A percentile compares a stretch with the other conserved stretches of the same genome.
Evolutionary conservation across 2,888 invertebrate species (phyloP).

Genomic region (Nowickia ferox): DNA sequence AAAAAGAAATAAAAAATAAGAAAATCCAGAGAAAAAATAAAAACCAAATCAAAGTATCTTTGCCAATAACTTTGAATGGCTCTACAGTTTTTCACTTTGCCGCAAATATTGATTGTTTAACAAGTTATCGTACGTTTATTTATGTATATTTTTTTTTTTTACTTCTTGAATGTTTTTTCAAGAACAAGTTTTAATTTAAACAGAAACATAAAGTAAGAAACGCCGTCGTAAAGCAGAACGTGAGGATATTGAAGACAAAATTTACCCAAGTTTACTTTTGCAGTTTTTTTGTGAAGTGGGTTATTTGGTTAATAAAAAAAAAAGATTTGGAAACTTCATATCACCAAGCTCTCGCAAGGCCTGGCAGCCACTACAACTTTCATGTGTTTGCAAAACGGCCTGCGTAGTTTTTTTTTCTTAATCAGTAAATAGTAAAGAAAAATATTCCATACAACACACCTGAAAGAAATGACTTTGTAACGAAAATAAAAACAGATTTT

Average conservation of each 20-base stretch:
- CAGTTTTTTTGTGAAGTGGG: slow-evolving; percentile 67
- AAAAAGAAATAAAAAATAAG: neutral
- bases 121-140: slow-evolving; percentile 43
- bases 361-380: slow-evolving; percentile 1
- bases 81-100: slow-evolving; percentile 32
- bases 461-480: slow-evolving; percentile 35
- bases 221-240: neutral
- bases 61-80: slow-evolving; percentile 46
- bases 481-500: slow-evolving; percentile 43
- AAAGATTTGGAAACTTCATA: slow-evolving; percentile 56
- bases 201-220: slow-evolving; percentile 18
- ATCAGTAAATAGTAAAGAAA: neutral
- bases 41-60: slow-evolving; percentile 51
- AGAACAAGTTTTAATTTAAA: neutral
- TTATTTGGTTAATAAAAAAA: slow-evolving; percentile 67
- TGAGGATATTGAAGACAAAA: neutral
- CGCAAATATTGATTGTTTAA: slow-evolving; percentile 68
- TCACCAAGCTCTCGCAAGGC: slow-evolving; percentile 10
- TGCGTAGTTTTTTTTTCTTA: neutral
- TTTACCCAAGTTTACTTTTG: slow-evolving; percentile 52
- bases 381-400: slow-evolving; percentile 46
- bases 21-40: neutral
- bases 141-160: slow-evolving; percentile 5
- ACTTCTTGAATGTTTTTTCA: neutral
- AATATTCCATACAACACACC: slow-evolving; percentile 17